Base-by-base conservation (phyloP, 2,113 vertebrate genomes). In the Lophius piscatorius region DNA sequence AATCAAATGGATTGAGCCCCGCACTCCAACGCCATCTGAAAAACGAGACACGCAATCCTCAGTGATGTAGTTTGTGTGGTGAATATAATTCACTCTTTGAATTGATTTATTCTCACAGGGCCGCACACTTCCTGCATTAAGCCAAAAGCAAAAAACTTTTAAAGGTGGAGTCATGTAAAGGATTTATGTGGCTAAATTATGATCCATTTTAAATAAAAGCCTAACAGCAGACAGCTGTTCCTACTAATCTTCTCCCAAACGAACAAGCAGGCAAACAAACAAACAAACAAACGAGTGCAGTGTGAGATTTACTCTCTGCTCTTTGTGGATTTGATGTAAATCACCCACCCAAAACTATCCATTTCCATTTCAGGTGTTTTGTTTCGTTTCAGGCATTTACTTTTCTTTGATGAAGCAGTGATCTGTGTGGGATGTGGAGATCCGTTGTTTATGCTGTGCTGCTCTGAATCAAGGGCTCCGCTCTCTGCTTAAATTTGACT, bases 1-100 rank as follows among this genome's bases (percentile, higher is more conserved):
- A 87, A 88, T 90, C 85, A 90, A 87, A 87, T 81, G 76, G 80
- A 81, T 78, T 79, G 79, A 46, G 59, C 77, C 76, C 72, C 62
- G 70, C 78, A 81, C 79, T 78, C 62, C 63, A 71, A 61, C 13
- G 74, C 70, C 73, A 55, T 49, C 70, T 87, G 83, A 90, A 74
- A 88, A 86, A 87, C 75, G 76, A 85, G 78, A 70, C 63, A 26
- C 64, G 48, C 71, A 55, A 80, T 85, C 65, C 35, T 65, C 63
- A 26, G 60, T 36, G 40, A 75, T 78, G 79, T 72, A 74, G 73
- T 77, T 63, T 66, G 59, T 2, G 35, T 63, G 63, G 59, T 56
- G 61, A 75, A 63, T 23, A 78, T 79, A 82, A 80, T 74, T 83
- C 78, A 75, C 59, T 63, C 55, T 79, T 69, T 74, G 49, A 71